A percentile compares a stretch with the other conserved stretches of the same genome.
Evolutionary conservation across 2,113 vertebrate genomes (phyloP).

Genomic region (Verasper variegatus): DNA sequence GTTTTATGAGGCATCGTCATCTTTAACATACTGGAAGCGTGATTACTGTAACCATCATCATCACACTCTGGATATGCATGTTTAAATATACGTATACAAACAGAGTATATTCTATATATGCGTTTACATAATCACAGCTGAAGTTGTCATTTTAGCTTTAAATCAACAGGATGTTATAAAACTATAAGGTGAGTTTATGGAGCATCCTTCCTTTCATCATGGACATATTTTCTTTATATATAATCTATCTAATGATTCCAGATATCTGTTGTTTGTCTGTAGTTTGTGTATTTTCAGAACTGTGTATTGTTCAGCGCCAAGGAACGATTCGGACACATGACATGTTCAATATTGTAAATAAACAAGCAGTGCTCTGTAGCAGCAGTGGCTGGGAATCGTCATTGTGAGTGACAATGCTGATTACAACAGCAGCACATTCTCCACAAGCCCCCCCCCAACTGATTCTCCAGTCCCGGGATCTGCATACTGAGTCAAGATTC

Average conservation of each 20-base stretch:
- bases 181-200: neutral
- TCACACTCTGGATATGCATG: neutral
- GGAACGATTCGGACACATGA: neutral
- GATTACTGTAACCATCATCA: slow-evolving; percentile 38
- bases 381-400: too few species aligned
- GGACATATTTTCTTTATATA: neutral
- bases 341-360: neutral
- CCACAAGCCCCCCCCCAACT: neutral
- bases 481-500: too few species aligned
- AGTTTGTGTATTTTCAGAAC: too few species aligned
- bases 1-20: slow-evolving; percentile 48
- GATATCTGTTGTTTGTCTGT: too few species aligned
- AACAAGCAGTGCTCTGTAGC: neutral
- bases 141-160: neutral
- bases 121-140: neutral
- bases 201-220: neutral
- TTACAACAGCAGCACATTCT: neutral
- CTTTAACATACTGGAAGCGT: slow-evolving; percentile 46
- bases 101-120: neutral
- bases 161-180: neutral
- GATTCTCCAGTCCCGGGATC: too few species aligned
- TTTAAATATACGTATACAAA: neutral
- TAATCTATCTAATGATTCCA: too few species aligned
- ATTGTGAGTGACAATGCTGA: too few species aligned
- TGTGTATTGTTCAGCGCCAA: too few species aligned